Conservation (phyloP, 2,888 invertebrate species). For the Notodonta dromedarius region DNA sequence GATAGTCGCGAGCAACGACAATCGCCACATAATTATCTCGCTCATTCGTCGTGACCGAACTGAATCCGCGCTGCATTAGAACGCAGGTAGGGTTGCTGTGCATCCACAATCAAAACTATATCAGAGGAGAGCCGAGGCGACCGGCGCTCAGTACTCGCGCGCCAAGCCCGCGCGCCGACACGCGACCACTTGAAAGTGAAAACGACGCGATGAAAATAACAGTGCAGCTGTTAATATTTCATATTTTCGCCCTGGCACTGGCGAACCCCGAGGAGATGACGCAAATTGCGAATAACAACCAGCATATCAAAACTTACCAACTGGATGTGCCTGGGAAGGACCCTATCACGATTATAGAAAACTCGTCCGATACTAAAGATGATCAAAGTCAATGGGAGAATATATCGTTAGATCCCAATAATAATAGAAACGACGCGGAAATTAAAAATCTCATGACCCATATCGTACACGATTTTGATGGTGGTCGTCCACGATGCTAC, state of each 20-base stretch:
- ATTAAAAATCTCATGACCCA: slow-evolving; percentile 73
- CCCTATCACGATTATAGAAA: slow-evolving; percentile 85
- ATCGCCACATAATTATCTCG: slow-evolving; percentile 79
- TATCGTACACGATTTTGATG: slow-evolving; percentile 69
- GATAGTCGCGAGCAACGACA: slow-evolving; percentile 74
- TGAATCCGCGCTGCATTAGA: slow-evolving; percentile 77
- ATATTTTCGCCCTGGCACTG: slow-evolving; percentile 56
- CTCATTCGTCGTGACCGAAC: slow-evolving; percentile 80
- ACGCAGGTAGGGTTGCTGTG: slow-evolving; percentile 77
- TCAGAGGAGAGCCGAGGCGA: slow-evolving; percentile 62
- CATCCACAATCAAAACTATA: slow-evolving; percentile 81
- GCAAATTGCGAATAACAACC: slow-evolving; percentile 65
- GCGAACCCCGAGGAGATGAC: slow-evolving; percentile 61
- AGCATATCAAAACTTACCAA: slow-evolving; percentile 78
- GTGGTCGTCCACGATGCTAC: slow-evolving; percentile 68
- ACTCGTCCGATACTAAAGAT: slow-evolving; percentile 45
- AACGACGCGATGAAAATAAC: slow-evolving; percentile 69
- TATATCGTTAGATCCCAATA: slow-evolving; percentile 41
- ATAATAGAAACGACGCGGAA: slow-evolving; percentile 59
- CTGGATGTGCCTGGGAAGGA: slow-evolving; percentile 83
- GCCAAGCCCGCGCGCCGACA: slow-evolving; percentile 62
- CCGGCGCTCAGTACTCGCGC: slow-evolving; percentile 75
- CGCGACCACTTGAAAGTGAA: slow-evolving; percentile 77
- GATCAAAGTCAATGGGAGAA: slow-evolving; percentile 51
- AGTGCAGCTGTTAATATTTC: slow-evolving; percentile 66